Evolutionary conservation across 2,888 invertebrate genomes (phyloP).

Genomic region (Aphodius sticticus): DNA sequence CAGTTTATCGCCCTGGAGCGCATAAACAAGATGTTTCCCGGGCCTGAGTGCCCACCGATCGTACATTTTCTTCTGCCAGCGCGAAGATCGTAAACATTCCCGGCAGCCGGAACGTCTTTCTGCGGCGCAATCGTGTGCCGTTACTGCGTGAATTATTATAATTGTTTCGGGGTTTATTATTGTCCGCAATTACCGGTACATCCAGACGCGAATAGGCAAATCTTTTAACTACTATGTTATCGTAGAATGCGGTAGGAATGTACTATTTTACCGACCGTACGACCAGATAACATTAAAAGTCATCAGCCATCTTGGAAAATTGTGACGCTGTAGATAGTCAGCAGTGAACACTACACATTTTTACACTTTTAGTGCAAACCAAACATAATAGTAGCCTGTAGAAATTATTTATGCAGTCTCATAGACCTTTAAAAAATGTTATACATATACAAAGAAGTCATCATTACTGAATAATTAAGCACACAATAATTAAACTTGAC

Average conservation of each 20-base stretch:
- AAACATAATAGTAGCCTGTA: too few species aligned
- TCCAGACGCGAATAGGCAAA: constrained; percentile 17
- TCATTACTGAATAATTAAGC: too few species aligned
- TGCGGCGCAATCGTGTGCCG: constrained; percentile 21
- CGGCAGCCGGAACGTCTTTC: constrained; percentile 22
- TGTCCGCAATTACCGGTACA: constrained; percentile 22
- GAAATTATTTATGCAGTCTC: too few species aligned
- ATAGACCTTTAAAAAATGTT: too few species aligned
- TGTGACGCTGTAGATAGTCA: too few species aligned
- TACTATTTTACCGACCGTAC: not conserved
- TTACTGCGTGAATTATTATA: constrained; percentile 36
- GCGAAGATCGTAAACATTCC: constrained; percentile 25
- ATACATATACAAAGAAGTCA: too few species aligned
- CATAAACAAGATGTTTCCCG: constrained; percentile 35
- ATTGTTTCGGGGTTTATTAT: constrained; percentile 34
- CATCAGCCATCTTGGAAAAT: not conserved
- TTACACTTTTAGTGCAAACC: too few species aligned
- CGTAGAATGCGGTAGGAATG: not conserved
- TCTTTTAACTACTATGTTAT: constrained; percentile 17
- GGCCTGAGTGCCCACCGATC: constrained; percentile 21
- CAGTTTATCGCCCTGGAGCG: constrained; percentile 42
- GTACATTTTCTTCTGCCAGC: constrained; percentile 5
- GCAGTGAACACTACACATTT: too few species aligned
- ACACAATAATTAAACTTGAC: too few species aligned
- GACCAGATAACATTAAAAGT: not conserved